A percentile compares a stretch with the other conserved stretches of the same genome.
These are phyloP conservation scores for Nasonia vitripennis DNA, from an alignment of 1,140 invertebrate genomes.

Conservation along the genomic window DNA sequence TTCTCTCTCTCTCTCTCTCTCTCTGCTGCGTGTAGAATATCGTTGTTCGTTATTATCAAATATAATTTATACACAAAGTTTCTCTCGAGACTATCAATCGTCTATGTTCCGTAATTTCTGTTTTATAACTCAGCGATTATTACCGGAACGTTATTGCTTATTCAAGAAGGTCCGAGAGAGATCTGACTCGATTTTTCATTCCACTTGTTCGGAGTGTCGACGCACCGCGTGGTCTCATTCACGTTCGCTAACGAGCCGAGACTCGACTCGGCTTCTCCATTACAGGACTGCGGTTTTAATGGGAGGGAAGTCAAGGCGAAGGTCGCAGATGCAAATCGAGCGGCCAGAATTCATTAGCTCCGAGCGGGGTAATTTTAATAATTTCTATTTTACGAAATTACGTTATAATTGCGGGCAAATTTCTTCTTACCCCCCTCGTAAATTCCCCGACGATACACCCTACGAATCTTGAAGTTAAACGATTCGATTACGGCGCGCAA, in stretches of 20 bases:
- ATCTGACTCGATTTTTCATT: constrained; percentile 3
- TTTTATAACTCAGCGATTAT: background rate
- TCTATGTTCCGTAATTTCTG: too few relatives aligned
- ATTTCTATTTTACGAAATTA: constrained; percentile 14
- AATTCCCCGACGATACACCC: background rate
- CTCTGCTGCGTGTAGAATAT: background rate
- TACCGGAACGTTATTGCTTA: background rate
- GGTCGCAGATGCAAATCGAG: constrained; percentile 37
- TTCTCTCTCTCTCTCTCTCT: too few relatives aligned
- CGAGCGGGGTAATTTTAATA: constrained; percentile 30
- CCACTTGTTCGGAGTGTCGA: background rate
- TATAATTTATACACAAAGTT: too few relatives aligned
- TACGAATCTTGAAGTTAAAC: too few relatives aligned
- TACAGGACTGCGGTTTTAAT: constrained; percentile 38
- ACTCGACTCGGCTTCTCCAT: constrained; percentile 3
- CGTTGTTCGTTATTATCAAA: background rate
- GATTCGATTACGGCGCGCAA: too few relatives aligned
- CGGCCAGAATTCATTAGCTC: constrained; percentile 30
- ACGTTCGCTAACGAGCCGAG: constrained; percentile 31
- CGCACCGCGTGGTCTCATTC: background rate
- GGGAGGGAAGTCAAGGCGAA: constrained; percentile 1
- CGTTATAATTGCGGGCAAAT: background rate
- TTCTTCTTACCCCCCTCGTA: background rate
- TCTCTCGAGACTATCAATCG: too few relatives aligned
- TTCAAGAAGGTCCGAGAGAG: background rate